Evolutionary conservation across 2,888 invertebrate genomes (phyloP), one percentile per base, ranked within the genome.

Genomic region (Falcaria lacertinaria): DNA sequence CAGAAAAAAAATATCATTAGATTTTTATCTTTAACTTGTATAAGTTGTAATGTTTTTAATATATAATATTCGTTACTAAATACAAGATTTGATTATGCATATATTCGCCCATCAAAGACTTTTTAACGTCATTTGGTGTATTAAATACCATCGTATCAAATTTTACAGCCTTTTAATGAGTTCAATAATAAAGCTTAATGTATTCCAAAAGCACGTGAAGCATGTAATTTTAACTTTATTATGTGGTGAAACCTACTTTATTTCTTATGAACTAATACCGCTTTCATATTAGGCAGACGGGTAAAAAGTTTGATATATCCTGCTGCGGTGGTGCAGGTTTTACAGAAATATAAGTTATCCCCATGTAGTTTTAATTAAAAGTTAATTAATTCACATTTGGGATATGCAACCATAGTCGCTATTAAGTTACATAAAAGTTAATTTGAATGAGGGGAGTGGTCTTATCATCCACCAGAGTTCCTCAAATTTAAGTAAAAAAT

Each of bases 121-220:
- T 3, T 34, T 40, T 34, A 15, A 22, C 19, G 37, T 22, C 37
- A 37, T 37, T 37, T 22, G 37, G 22, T 37, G n/a, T 48, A 48
- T 45, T 43, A 47, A 59, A 57, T 44, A 34, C 46, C 46, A 43
- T 46, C 42, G 53, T 63, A 60, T 73, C 55, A 54, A 53, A 62
- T 79, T 77, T 76, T 69, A 78, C 63, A 56, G 48, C 55, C 36
- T 64, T 77, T 75, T 76, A 74, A 81, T 75, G 68, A 69, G 58
- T 48, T 54, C 54, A 58, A 69, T 73, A 67, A 72, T 67, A 65
- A 68, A 69, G 50, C 52, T 64, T 66, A 67, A 70, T 49, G 55
- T 66, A 69, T 68, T 66, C 50, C 44, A 52, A 60, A 56, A 55
- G 46, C 47, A 58, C 42, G 45, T 54, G 47, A 63, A 58, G 56